These are phyloP conservation scores for Stenoptilia bipunctidactyla DNA, from an alignment of 2,888 invertebrate genomes.

Conservation along the genomic window DNA sequence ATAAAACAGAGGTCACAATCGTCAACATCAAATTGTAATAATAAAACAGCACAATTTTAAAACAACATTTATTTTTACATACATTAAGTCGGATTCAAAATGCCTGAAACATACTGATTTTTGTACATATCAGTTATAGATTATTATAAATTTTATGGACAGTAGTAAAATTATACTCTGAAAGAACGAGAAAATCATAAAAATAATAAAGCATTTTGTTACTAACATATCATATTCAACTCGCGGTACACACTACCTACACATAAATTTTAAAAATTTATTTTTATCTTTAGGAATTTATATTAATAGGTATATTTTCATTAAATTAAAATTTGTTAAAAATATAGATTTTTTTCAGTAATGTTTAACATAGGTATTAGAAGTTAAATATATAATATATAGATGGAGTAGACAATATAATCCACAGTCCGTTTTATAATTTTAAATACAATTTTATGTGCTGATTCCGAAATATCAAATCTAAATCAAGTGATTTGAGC, in stretches of 20 bases:
- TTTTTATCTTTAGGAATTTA: slow-evolving; percentile 63
- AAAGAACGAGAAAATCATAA: slow-evolving; percentile 41
- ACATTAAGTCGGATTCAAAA: slow-evolving; percentile 72
- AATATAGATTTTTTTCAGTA: slow-evolving; percentile 62
- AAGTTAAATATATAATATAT: slow-evolving; percentile 17
- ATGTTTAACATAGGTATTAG: slow-evolving; percentile 54
- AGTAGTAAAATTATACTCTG: slow-evolving; percentile 49
- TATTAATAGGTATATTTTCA: slow-evolving; percentile 53
- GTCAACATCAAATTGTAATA: slow-evolving; percentile 18
- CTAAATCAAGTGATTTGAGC: slow-evolving; percentile 36
- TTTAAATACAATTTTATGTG: slow-evolving; percentile 21
- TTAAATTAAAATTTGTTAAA: slow-evolving; percentile 64
- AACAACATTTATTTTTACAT: slow-evolving; percentile 73
- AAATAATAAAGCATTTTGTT: slow-evolving; percentile 49
- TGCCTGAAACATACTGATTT: slow-evolving; percentile 69
- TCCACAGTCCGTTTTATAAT: slow-evolving; percentile 29
- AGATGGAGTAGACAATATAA: slow-evolving; percentile 14
- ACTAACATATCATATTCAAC: slow-evolving; percentile 36
- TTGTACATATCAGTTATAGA: slow-evolving; percentile 66
- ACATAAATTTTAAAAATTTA: slow-evolving; percentile 63
- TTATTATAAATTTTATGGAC: slow-evolving; percentile 59
- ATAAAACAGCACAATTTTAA: slow-evolving; percentile 62
- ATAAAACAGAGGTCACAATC: too few species aligned
- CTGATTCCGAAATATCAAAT: slow-evolving; percentile 26
- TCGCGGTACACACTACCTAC: slow-evolving; percentile 58